Evolutionary conservation across 1,140 invertebrate genomes (phyloP).

Genomic region (Brachionus asplanchnoidis): DNA sequence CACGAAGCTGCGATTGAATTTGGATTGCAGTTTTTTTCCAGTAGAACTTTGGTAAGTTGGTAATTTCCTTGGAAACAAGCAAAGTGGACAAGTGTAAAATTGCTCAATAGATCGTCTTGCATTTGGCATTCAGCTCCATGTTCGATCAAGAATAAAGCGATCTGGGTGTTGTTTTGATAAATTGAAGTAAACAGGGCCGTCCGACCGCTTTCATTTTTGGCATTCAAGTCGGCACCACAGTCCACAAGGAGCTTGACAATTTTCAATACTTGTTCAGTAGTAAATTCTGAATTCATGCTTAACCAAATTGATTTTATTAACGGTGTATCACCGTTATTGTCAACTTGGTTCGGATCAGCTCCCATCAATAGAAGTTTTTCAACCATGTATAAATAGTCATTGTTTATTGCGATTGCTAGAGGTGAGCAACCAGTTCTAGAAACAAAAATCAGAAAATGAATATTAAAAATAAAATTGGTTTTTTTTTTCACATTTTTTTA

Average conservation of each 20-base stretch:
- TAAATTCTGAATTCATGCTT: not conserved
- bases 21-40: conserved; percentile 2
- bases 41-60: not conserved
- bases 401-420: conserved; percentile 19
- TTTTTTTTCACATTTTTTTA: too few relatives aligned
- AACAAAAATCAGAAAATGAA: too few relatives aligned
- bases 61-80: conserved; percentile 34
- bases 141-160: conserved; percentile 22
- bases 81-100: conserved; percentile 11
- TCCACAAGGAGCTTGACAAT: not conserved
- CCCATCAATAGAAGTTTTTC: not conserved
- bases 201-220: conserved; percentile 18
- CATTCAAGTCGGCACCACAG: conserved; percentile 17
- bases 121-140: not conserved
- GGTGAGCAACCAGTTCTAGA: not conserved
- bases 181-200: conserved; percentile 1
- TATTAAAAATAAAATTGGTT: too few relatives aligned
- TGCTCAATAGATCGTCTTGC: not conserved
- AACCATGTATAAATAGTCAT: conserved; percentile 33
- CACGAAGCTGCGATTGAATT: conserved; percentile 18
- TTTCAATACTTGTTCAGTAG: not conserved
- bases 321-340: conserved; percentile 36
- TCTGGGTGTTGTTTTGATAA: conserved; percentile 36
- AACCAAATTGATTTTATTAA: conserved; percentile 30
- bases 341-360: conserved; percentile 33